These are phyloP conservation scores for Paedocypris micromegethes DNA, from an alignment of 2,797 vertebrate species.

Conservation along the genomic window DNA sequence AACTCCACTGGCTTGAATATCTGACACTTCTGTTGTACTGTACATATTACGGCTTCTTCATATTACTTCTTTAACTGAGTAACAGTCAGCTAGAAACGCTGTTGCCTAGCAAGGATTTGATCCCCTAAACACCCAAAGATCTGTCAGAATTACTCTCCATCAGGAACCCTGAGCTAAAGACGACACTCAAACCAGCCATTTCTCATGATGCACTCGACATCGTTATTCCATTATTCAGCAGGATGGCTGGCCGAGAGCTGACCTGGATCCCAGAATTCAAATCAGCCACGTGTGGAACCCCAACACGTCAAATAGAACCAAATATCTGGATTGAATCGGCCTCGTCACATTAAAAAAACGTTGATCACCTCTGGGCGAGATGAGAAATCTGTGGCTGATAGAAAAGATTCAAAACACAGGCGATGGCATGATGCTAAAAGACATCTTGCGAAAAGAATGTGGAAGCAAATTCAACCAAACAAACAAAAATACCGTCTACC, in stretches of 20 bases:
- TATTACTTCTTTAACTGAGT: too few species aligned
- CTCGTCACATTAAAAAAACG: conserved; percentile 30
- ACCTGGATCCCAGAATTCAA: conserved; percentile 53
- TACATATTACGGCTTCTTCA: too few species aligned
- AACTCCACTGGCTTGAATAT: too few species aligned
- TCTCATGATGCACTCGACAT: conserved; percentile 14
- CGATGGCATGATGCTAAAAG: conserved; percentile 1
- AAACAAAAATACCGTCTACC: conserved; percentile 46
- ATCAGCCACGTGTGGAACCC: conserved; percentile 49
- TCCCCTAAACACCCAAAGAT: conserved; percentile 1
- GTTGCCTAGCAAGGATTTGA: conserved; percentile 3
- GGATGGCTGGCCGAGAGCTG: conserved; percentile 39
- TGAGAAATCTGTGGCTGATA: conserved; percentile 5
- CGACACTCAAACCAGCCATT: conserved; percentile 2
- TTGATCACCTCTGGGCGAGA: conserved; percentile 54
- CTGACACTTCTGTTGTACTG: too few species aligned
- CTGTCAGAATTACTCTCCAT: conserved; percentile 3
- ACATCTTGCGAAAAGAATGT: conserved; percentile 27
- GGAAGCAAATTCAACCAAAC: conserved; percentile 47
- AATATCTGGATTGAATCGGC: conserved; percentile 48
- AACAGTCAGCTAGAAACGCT: not conserved
- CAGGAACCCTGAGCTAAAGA: conserved; percentile 2
- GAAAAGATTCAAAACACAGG: conserved; percentile 38
- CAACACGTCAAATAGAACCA: conserved; percentile 39
- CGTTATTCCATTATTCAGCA: conserved; percentile 7